A percentile compares a stretch with the other conserved stretches of the same genome.
These are phyloP conservation scores for Pristionchus exspectatus DNA, from an alignment of 2,888 invertebrate species.

Conservation along the genomic window DNA sequence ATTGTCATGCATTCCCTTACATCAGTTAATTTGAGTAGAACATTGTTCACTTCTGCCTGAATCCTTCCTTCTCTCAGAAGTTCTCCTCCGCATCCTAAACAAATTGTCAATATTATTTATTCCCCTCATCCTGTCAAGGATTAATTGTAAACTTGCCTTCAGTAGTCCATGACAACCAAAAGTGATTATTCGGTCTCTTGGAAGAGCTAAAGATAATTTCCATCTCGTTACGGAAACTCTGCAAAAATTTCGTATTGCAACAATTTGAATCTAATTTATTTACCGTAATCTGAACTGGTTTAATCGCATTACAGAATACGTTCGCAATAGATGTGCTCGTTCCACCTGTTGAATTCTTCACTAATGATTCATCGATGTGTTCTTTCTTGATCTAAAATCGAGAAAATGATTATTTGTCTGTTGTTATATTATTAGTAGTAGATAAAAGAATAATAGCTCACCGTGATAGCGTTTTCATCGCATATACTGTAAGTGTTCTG, in stretches of 20 bases:
- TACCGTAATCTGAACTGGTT: constrained; percentile 57
- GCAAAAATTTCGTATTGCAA: constrained; percentile 14
- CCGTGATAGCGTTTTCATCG: constrained; percentile 15
- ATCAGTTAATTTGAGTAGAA: background rate
- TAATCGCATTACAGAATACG: constrained; percentile 40
- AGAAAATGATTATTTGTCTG: background rate
- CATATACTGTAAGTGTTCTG: constrained; percentile 11
- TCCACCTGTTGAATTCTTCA: constrained; percentile 55
- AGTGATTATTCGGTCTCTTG: constrained; percentile 68
- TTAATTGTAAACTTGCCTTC: constrained; percentile 59
- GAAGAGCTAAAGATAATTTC: constrained; percentile 64
- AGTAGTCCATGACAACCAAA: constrained; percentile 76
- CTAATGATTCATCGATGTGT: constrained; percentile 28
- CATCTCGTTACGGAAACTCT: constrained; percentile 63
- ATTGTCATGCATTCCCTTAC: background rate
- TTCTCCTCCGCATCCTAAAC: constrained; percentile 52
- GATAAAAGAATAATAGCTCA: background rate
- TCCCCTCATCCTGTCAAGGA: background rate
- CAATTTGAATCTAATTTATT: background rate
- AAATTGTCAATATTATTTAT: background rate
- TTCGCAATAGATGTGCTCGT: constrained; percentile 56
- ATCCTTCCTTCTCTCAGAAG: background rate
- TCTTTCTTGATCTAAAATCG: constrained; percentile 60
- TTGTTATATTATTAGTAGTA: background rate
- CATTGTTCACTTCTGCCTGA: background rate